Base-by-base conservation (phyloP, 2,113 vertebrate genomes). In the Martes martes region DNA sequence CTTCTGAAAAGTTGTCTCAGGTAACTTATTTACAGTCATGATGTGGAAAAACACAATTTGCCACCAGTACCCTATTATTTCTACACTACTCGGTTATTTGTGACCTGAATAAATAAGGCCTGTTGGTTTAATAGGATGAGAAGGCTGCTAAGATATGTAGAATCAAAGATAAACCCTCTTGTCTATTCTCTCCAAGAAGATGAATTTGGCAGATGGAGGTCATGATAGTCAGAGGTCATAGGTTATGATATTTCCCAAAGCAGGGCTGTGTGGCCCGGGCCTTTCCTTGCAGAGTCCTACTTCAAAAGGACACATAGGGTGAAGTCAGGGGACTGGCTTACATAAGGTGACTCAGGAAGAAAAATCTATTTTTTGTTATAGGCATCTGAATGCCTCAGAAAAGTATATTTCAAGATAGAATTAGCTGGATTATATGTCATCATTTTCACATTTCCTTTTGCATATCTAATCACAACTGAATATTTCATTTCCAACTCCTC, bases 31-130 rank as follows among this genome's bases (percentile, higher is more conserved):
- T 98, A 97, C 52, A 97, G 89, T 96, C 84, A 96, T 76, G 80
- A 98, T 96, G 83, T 97, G 71, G 97, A 95, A 97, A 98, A 98
- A 95, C 93, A 0, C 83, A 95, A 90, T 97, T 98, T 97, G 36
- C 82, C 93, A 80, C 94, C 78, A 84, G 74, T 95, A 97, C 90
- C 71, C 87, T 98, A 83, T 98, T 98, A 98, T 98, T 98, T 98
- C 89, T 86, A 93, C 73, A 96, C 95, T 96, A 71, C 57, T 98
- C 57, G 26, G 93, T 98, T 98, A 97, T 97, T 88, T 98, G 76
- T 97, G 97, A 97, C 90, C 95, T 96, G 95, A 98, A 98, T 97
- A 91, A 98, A 92, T 89, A 98, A 98, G 98, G 76, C 24, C 73
- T n/a, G 42, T 39, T 47, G 33, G 26, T 45, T 89, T 94, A 92